Evolutionary conservation across 2,888 invertebrate genomes (phyloP), one percentile per base, ranked within the genome.

Genomic region (Drosophila recens): DNA sequence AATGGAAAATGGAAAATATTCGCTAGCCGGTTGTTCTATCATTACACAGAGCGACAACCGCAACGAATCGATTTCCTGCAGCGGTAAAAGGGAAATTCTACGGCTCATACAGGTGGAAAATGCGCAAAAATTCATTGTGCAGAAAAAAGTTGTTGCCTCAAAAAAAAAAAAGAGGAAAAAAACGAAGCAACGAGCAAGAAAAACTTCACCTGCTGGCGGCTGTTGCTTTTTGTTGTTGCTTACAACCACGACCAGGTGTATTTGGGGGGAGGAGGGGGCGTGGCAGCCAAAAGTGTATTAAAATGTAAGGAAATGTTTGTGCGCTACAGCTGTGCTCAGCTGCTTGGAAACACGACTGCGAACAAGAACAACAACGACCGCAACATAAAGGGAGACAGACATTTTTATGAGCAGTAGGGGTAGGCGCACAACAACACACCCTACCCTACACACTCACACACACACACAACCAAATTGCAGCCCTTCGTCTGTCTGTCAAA

Each of bases 71-170:
- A 84, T 84, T 85, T 87, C 73, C 82, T 67, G 71, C 66, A 62
- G 43, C 0, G 15, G 45, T 30, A 27, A n/a, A 13, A 23, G 15
- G 6, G 30, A 40, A 11, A 11, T 3, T 34, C 17, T 23, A 10
- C 46, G 56, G 78, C 85, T 89, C 87, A 82, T 80, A 87, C 87
- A 87, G 87, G 87, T 87, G 87, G 87, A 87, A 87, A 87, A 89
- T 87, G 87, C 87, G 87, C 87, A 87, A 87, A 85, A 87, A 87
- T 87, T 89, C 87, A 87, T 87, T 87, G 87, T 89, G 89, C 87
- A 89, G 87, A 87, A 87, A 89, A 84, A 84, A 89, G 80, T 89
- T 84, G 48, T 36, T 66, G 38, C 42, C 36, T 27, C 27, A 40
- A 6, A 42, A 36, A 51, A 17, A 17, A 42, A 23, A 36, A 17